These are phyloP conservation scores for Trichonephila clavipes DNA, from an alignment of 1,140 invertebrate species.

Conservation along the genomic window DNA sequence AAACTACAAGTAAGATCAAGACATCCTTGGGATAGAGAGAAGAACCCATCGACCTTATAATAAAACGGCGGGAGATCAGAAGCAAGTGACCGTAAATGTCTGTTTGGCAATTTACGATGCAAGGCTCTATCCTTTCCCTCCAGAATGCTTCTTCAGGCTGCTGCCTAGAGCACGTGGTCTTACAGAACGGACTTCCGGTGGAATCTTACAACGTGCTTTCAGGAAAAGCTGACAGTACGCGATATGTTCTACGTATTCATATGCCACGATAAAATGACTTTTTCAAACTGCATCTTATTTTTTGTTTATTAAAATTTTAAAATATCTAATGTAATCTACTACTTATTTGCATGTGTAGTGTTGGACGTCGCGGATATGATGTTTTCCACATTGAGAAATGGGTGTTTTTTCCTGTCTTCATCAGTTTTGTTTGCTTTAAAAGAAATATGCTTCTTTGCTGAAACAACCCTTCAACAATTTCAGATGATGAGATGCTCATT, in stretches of 20 bases:
- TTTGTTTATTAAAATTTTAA: too few species aligned
- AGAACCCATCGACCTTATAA: slow-evolving; percentile 71
- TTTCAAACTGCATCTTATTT: background rate
- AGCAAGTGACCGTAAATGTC: slow-evolving; percentile 75
- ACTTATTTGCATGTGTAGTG: too few species aligned
- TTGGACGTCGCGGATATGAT: too few species aligned
- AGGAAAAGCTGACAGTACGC: background rate
- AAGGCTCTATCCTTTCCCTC: slow-evolving; percentile 57
- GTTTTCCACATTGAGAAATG: too few species aligned
- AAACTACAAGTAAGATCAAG: slow-evolving; percentile 69
- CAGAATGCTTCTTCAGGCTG: slow-evolving; percentile 25
- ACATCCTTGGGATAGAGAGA: slow-evolving; percentile 66
- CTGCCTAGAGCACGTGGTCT: slow-evolving; percentile 7
- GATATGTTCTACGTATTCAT: background rate
- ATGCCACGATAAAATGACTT: background rate
- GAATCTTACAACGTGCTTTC: background rate
- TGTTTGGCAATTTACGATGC: slow-evolving; percentile 72
- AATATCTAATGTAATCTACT: too few species aligned
- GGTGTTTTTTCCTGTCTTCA: too few species aligned
- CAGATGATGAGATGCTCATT: too few species aligned
- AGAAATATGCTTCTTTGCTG: too few species aligned
- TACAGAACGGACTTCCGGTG: slow-evolving; percentile 56
- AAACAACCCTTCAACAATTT: too few species aligned
- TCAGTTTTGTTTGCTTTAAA: too few species aligned
- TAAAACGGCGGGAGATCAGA: slow-evolving; percentile 75